Conservation (phyloP, 2,888 invertebrate genomes). For the Chirona hameri region DNA sequence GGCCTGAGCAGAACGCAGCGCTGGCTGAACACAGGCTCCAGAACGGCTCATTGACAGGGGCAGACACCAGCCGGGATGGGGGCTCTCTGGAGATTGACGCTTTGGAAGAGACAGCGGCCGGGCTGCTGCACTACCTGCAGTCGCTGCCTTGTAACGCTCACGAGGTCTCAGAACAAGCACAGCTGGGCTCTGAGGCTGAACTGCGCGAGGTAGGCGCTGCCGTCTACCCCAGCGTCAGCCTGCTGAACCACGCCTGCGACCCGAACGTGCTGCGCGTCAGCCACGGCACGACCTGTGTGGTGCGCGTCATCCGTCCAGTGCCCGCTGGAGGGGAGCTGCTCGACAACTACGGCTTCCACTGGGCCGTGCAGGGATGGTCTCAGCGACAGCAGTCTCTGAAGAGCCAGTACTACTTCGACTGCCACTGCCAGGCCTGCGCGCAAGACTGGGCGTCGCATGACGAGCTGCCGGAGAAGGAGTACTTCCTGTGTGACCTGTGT, state of each 20-base stretch:
- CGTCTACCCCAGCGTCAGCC: constrained; percentile 51
- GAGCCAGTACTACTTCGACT: constrained; percentile 50
- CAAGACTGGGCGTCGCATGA: constrained; percentile 46
- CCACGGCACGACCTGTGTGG: constrained; percentile 43
- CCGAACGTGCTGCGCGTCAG: constrained; percentile 51
- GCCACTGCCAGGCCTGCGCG: constrained; percentile 49
- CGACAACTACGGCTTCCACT: constrained; percentile 53
- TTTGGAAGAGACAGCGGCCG: constrained; percentile 44
- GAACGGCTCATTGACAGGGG: constrained; percentile 8
- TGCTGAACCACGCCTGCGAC: constrained; percentile 52
- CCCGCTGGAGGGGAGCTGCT: constrained; percentile 48
- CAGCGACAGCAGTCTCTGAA: constrained; percentile 46
- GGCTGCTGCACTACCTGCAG: constrained; percentile 49
- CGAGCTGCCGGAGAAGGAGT: constrained; percentile 22
- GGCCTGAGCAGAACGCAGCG: neutral
- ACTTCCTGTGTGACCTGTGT: neutral
- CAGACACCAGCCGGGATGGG: constrained; percentile 40
- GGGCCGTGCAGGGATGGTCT: constrained; percentile 44
- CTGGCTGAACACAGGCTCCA: neutral
- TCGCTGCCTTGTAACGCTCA: constrained; percentile 53
- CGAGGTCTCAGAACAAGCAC: constrained; percentile 48
- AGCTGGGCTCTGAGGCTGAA: constrained; percentile 40
- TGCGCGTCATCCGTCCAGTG: constrained; percentile 40
- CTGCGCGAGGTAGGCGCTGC: constrained; percentile 49
- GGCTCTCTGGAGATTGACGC: constrained; percentile 36